phyloP scores from a whole-genome alignment of 2,113 vertebrate genomes.

The Diphyllodes magnificus region DNA sequence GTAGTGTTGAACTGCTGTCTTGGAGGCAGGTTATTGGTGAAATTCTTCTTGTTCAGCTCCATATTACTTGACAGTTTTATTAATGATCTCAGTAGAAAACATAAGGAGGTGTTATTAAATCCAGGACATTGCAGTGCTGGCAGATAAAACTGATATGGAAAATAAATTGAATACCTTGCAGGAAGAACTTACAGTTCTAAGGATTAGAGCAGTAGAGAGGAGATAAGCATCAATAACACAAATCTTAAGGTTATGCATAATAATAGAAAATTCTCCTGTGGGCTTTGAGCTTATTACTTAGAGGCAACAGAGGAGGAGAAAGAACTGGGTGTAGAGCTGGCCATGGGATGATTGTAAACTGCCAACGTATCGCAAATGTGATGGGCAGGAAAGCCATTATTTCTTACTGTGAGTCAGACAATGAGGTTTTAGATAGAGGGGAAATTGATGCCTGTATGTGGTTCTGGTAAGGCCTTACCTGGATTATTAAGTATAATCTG shows the following conservation, averaged over 20 bases:
- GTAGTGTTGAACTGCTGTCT: background rate
- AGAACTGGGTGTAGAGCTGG: background rate
- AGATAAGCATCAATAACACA: background rate
- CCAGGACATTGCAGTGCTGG: background rate
- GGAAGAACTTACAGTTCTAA: background rate
- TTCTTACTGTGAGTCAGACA: background rate
- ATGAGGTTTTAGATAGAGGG: background rate
- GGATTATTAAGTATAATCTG: background rate
- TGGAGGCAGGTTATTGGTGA: background rate
- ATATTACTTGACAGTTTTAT: background rate
- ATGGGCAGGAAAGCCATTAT: background rate
- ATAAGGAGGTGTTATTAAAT: background rate
- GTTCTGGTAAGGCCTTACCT: background rate
- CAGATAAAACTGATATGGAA: background rate
- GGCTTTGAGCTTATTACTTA: background rate
- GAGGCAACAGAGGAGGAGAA: background rate
- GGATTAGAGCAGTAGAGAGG: background rate
- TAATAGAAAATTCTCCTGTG: background rate
- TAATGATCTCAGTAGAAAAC: conserved; percentile 2
- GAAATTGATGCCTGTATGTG: background rate
- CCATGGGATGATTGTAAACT: background rate
- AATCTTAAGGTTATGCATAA: background rate
- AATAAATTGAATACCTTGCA: conserved; percentile 1
- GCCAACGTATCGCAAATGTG: rapidly evolving
- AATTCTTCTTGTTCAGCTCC: background rate